Base-by-base conservation (phyloP, 2,113 vertebrate species). In the Ameiurus melas region DNA sequence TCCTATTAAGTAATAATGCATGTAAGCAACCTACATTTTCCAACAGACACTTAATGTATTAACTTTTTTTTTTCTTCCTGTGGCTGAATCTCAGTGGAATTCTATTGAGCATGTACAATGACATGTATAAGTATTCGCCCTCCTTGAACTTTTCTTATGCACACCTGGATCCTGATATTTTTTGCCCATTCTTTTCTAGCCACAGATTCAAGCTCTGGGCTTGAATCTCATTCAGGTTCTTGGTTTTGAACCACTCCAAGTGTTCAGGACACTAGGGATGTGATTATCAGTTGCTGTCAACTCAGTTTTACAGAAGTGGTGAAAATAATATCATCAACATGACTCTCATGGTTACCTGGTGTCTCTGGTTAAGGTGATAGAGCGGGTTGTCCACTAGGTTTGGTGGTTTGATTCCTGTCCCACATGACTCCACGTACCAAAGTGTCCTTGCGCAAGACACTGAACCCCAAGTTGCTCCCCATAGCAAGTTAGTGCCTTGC, bases 321-420 rank as follows among this genome's bases (percentile, higher is more conserved):
- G 79, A 58, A 83, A 62, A 83, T 62, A 17, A 83, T 62, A 62
- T 8, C 57, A 62, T 83, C 33, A 83, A 58, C 57, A 58, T 81
- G 78, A 22, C 55, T 60, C 55, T 39, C 30, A 58, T 25, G 12
- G 33, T 58, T 81, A 6, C 30, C 53, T 8, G 43, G 43, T 0
- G 6, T 5, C 43, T 47, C 5, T 47, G 6, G 43, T 6, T 47
- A 5, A 47, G 43, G 43, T 47, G 43, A 6, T 7, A 47, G 43
- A 47, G 43, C 43, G 43, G 43, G 43, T 7, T 47, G 43, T 47
- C 43, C 6, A 6, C 6, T 47, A 47, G 43, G 43, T 5, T 47
- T 47, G 43, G 43, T 5, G 6, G 5, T 47, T 47, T 6, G 43
- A 47, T 47, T 47, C 43, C 43, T 7, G 6, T 5, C 43, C 5